Percentiles rank a stretch among this genome's conserved stretches.
These are phyloP conservation scores for Xyrichtys novacula DNA, from an alignment of 2,797 vertebrate genomes.

Conservation along the genomic window DNA sequence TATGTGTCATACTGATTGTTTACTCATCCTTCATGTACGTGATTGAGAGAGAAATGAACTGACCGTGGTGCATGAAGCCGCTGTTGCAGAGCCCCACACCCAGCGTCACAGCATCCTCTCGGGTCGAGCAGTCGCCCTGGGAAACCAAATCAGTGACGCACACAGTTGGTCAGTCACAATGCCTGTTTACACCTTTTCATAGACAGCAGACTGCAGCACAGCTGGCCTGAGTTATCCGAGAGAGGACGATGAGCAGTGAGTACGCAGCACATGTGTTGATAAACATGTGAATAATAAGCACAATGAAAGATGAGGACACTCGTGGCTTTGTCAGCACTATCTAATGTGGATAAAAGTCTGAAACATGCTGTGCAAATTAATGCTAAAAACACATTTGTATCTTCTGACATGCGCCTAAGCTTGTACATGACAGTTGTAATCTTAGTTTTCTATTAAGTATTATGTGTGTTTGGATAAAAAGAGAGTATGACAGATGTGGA, in stretches of 20 bases:
- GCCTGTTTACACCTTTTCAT: conserved; percentile 62
- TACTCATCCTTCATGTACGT: conserved; percentile 1
- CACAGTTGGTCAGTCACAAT: conserved; percentile 58
- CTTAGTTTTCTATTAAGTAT: background rate
- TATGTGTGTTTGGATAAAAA: background rate
- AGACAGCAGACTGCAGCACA: conserved; percentile 26
- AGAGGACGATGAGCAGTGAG: conserved; percentile 20
- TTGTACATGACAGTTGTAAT: background rate
- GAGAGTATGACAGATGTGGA: background rate
- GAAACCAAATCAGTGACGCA: conserved; percentile 77
- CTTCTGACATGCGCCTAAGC: background rate
- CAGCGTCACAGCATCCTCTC: conserved; percentile 95
- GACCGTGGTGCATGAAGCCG: conserved; percentile 99
- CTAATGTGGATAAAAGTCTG: background rate
- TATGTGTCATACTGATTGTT: conserved; percentile 5
- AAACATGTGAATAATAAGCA: conserved; percentile 2
- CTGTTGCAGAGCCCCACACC: conserved; percentile 98
- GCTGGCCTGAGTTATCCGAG: conserved; percentile 6
- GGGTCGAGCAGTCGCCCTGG: conserved; percentile 95
- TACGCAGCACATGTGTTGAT: conserved; percentile 12
- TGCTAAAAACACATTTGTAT: background rate
- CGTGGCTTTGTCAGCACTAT: background rate
- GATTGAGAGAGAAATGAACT: conserved; percentile 57
- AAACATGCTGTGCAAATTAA: background rate
- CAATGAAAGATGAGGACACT: conserved; percentile 7